Evolutionary conservation across 2,113 vertebrate genomes (phyloP).

Genomic region (Rhizomys pruinosus): DNA sequence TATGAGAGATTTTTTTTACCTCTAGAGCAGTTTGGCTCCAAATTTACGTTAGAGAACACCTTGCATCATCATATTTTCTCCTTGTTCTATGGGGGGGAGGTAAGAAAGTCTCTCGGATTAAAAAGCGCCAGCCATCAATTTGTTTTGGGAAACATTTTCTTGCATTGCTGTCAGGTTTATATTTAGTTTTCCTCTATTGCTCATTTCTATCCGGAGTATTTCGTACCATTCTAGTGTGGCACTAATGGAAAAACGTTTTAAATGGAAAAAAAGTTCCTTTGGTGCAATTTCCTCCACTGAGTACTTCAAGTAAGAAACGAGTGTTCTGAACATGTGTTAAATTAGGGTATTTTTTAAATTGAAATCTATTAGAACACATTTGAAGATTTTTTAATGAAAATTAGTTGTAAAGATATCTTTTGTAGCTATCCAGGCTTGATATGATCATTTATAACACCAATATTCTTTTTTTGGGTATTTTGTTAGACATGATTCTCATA

Average conservation of each 20-base stretch:
- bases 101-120: no score
- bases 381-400: constrained; percentile 29
- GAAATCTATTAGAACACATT: background rate
- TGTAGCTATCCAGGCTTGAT: background rate
- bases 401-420: background rate
- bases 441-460: background rate
- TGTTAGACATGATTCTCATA: no score
- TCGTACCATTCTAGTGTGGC: background rate
- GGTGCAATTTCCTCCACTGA: background rate
- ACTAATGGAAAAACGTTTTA: constrained; percentile 14
- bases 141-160: background rate
- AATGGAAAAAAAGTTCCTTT: background rate
- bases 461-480: no score
- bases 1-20: no score
- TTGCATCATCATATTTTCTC: no score
- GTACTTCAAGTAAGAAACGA: constrained; percentile 27
- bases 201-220: background rate
- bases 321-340: background rate
- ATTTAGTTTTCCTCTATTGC: background rate
- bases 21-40: no score
- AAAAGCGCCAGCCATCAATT: no score
- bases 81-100: no score
- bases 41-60: no score
- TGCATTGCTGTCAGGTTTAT: background rate
- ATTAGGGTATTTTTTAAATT: constrained; percentile 36